A percentile compares a stretch with the other conserved stretches of the same genome.
Conservation (phyloP, 37 sponge, comb jelly and placozoan species). For the Halichondria panicea region DNA sequence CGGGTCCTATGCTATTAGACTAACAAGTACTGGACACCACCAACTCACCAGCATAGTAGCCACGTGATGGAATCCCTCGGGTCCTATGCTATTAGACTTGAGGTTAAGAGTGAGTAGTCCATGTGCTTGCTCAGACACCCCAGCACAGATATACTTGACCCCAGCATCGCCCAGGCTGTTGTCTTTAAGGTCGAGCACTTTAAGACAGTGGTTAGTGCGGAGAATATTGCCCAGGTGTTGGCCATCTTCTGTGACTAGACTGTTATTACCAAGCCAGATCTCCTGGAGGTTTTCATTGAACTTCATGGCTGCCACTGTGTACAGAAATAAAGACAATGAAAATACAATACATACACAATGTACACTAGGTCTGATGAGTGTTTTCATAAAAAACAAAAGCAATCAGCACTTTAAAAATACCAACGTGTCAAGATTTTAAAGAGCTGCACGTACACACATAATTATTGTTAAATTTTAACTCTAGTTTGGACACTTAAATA, state of each 20-base stretch:
- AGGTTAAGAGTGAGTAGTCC: conserved; percentile 66
- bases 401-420: too few species aligned
- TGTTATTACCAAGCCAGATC: conserved; percentile 73
- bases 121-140: conserved; percentile 75
- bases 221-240: conserved; percentile 79
- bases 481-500: too few species aligned
- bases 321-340: neutral
- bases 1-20: neutral
- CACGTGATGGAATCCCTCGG: conserved; percentile 72
- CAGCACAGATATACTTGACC: conserved; percentile 73
- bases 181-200: conserved; percentile 78
- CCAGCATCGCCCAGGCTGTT: conserved; percentile 84
- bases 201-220: conserved; percentile 70
- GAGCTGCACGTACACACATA: too few species aligned
- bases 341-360: too few species aligned
- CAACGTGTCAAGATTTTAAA: too few species aligned
- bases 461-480: neutral
- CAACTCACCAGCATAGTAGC: conserved; percentile 80
- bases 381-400: too few species aligned
- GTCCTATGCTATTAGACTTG: conserved; percentile 67
- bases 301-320: conserved; percentile 90
- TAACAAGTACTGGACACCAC: neutral
- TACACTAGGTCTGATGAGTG: too few species aligned
- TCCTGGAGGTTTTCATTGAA: conserved; percentile 84
- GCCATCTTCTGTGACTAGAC: conserved; percentile 79